A percentile compares a stretch with the other conserved stretches of the same genome.
phyloP scores from a whole-genome alignment of 2,797 vertebrate genomes.

The Gymnopithys bicolor region DNA sequence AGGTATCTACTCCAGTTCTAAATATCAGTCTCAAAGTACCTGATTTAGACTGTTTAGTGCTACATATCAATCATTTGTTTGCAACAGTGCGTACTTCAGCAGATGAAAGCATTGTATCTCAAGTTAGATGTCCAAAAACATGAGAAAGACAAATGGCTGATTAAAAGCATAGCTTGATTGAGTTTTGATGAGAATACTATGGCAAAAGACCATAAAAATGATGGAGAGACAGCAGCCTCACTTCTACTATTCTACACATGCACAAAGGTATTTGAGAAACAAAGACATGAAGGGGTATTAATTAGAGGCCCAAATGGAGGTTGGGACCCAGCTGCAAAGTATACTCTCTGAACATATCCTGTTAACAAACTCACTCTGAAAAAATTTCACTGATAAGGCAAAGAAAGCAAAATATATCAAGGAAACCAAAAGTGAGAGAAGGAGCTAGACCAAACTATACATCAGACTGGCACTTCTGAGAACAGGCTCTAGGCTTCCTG shows the following conservation, averaged over 20 bases:
- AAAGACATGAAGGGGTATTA: not conserved
- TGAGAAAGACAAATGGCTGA: not conserved
- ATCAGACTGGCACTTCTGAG: not conserved
- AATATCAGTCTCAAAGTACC: not conserved
- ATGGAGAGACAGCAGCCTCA: not conserved
- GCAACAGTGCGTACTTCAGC: not conserved
- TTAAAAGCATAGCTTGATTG: not conserved
- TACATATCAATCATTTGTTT: not conserved
- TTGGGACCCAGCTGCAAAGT: not conserved
- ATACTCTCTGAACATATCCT: not conserved
- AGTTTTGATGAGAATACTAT: not conserved
- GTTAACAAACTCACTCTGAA: not conserved
- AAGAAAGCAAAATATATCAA: not conserved
- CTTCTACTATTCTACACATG: not conserved
- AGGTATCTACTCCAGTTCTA: not conserved
- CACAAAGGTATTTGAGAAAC: not conserved
- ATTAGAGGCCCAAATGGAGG: not conserved
- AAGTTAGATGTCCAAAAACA: not conserved
- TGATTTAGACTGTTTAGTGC: not conserved
- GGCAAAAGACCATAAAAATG: not conserved
- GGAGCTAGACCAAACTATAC: not conserved
- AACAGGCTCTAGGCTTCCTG: not conserved
- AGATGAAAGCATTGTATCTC: not conserved
- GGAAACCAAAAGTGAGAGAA: not conserved
- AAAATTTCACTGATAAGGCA: not conserved